These are phyloP conservation scores for Parasteatoda lunata DNA, from an alignment of 2,888 invertebrate genomes.

Conservation along the genomic window DNA sequence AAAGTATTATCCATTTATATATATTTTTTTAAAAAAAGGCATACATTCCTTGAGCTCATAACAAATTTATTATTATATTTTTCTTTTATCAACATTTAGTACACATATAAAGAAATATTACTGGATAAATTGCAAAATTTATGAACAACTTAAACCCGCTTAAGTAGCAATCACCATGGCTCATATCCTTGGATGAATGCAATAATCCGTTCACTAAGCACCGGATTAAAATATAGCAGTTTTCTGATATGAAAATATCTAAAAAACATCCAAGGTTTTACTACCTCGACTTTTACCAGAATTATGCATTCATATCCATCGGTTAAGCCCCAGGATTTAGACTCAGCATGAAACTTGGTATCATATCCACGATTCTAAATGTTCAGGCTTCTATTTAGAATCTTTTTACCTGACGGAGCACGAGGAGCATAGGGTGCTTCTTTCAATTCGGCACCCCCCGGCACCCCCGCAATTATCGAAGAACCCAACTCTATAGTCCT, in stretches of 20 bases:
- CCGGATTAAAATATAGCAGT: not conserved
- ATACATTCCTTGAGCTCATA: too few species aligned
- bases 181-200: not conserved
- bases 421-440: conserved; percentile 23
- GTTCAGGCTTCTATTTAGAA: not conserved
- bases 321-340: not conserved
- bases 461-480: conserved; percentile 40
- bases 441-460: conserved; percentile 25
- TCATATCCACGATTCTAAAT: conserved; percentile 1
- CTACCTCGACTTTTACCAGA: conserved; percentile 9
- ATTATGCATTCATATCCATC: conserved; percentile 27
- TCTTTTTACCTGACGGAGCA: not conserved
- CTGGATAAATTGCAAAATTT: not conserved
- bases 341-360: conserved; percentile 32
- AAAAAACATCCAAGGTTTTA: not conserved
- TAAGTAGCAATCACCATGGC: not conserved
- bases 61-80: too few species aligned
- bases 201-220: not conserved
- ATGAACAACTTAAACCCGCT: not conserved
- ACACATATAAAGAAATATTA: too few species aligned
- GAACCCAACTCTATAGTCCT: not conserved
- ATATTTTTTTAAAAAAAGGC: too few species aligned
- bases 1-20: too few species aligned
- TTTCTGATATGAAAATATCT: not conserved
- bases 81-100: too few species aligned